phyloP scores from a whole-genome alignment of 2,797 vertebrate species.

The Pseudotriccus pelzelni region DNA sequence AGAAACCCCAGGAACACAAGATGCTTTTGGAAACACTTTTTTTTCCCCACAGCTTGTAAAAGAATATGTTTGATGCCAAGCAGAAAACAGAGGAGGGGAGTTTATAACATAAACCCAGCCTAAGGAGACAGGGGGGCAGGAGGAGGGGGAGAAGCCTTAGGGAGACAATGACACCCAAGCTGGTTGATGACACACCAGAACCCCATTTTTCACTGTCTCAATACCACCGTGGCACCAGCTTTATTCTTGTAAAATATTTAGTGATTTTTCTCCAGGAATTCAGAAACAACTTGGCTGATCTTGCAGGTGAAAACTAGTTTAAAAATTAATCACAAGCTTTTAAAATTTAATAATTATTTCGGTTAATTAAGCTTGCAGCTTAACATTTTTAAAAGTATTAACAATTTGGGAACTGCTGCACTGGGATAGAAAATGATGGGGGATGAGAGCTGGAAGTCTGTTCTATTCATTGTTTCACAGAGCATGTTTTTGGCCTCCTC shows the following conservation, averaged over 20 bases:
- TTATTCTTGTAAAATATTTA: conserved; percentile 45
- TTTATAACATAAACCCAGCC: neutral
- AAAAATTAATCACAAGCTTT: conserved; percentile 59
- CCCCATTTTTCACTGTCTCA: neutral
- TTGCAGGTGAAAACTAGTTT: neutral
- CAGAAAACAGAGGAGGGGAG: neutral
- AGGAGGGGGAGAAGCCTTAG: neutral
- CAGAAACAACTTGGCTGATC: neutral
- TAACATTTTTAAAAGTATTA: neutral
- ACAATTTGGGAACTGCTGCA: neutral
- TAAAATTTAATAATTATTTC: conserved; percentile 65
- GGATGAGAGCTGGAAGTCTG: neutral
- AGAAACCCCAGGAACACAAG: neutral
- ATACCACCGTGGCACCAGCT: rapidly evolving
- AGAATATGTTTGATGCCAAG: neutral
- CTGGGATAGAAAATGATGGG: neutral
- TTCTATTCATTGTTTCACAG: neutral
- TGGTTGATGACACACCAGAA: neutral
- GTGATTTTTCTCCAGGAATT: neutral
- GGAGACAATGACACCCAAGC: neutral
- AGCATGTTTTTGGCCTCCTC: neutral
- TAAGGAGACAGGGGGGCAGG: neutral
- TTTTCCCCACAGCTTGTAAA: neutral
- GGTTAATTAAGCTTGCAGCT: conserved; percentile 41
- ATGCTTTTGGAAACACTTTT: neutral